phyloP scores from a whole-genome alignment of 2,888 invertebrate genomes.

The Drosophila infuscata region DNA sequence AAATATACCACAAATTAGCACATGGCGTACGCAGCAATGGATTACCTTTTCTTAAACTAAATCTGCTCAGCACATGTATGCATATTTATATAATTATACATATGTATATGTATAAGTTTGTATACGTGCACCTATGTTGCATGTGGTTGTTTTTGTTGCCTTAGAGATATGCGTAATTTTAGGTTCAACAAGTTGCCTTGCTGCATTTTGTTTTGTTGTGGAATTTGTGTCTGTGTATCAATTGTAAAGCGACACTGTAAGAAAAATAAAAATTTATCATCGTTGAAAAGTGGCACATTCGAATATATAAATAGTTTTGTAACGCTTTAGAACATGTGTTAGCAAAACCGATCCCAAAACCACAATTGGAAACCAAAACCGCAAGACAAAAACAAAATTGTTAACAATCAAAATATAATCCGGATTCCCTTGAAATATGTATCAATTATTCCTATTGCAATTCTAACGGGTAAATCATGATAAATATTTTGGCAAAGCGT shows the following conservation, averaged over 20 bases:
- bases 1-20: constrained; percentile 49
- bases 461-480: neutral
- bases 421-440: neutral
- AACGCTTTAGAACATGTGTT: constrained; percentile 5
- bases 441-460: neutral
- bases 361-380: constrained; percentile 24
- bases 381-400: constrained; percentile 12
- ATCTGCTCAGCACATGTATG: constrained; percentile 28
- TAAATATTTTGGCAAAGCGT: neutral
- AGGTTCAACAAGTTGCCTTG: constrained; percentile 62
- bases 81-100: constrained; percentile 12
- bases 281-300: constrained; percentile 27
- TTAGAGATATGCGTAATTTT: constrained; percentile 43
- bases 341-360: constrained; percentile 37
- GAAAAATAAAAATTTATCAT: constrained; percentile 59
- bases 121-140: constrained; percentile 18
- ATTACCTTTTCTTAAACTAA: constrained; percentile 55
- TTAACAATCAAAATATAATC: neutral
- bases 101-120: constrained; percentile 4
- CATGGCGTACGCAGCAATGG: constrained; percentile 30
- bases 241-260: constrained; percentile 79
- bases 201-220: constrained; percentile 42
- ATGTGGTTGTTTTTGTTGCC: constrained; percentile 39
- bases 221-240: constrained; percentile 52
- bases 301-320: constrained; percentile 9